phyloP scores from a whole-genome alignment of 2,797 vertebrate genomes.

The Poeciliopsis gracilis region DNA sequence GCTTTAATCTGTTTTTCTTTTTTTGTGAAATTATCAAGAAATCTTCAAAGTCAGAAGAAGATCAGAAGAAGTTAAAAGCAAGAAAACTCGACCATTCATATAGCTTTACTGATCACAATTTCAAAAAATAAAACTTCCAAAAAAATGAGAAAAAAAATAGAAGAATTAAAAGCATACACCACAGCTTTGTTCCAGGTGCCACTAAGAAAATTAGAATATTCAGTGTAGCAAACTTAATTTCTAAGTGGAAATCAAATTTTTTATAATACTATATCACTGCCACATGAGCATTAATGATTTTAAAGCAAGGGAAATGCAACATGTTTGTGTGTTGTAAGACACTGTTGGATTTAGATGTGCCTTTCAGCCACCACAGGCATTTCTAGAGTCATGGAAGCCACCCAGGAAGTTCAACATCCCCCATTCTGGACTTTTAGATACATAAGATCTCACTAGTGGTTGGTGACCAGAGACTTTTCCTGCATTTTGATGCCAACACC shows the following conservation, averaged over 20 bases:
- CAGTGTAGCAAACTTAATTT: background rate
- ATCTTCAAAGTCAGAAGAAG: background rate
- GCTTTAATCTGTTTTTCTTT: background rate
- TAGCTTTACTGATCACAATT: too few species aligned
- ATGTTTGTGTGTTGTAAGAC: background rate
- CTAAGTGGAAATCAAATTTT: background rate
- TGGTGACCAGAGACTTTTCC: slow-evolving; percentile 12
- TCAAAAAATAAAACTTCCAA: too few species aligned
- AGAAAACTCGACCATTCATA: too few species aligned
- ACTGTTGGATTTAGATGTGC: background rate
- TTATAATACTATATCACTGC: background rate
- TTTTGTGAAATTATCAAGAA: background rate
- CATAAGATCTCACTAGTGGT: background rate
- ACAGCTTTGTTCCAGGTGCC: too few species aligned
- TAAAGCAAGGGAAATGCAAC: background rate
- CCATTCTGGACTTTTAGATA: background rate
- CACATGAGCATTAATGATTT: background rate
- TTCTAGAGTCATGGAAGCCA: background rate
- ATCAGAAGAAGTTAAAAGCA: too few species aligned
- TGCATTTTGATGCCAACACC: slow-evolving; percentile 31
- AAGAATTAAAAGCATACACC: too few species aligned
- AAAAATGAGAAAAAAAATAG: too few species aligned
- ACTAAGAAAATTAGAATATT: too few species aligned
- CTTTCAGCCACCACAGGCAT: background rate
- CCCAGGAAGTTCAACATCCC: background rate